A percentile compares a stretch with the other conserved stretches of the same genome.
Conservation (phyloP, 2,797 vertebrate species). For the Nyctibius grandis region DNA sequence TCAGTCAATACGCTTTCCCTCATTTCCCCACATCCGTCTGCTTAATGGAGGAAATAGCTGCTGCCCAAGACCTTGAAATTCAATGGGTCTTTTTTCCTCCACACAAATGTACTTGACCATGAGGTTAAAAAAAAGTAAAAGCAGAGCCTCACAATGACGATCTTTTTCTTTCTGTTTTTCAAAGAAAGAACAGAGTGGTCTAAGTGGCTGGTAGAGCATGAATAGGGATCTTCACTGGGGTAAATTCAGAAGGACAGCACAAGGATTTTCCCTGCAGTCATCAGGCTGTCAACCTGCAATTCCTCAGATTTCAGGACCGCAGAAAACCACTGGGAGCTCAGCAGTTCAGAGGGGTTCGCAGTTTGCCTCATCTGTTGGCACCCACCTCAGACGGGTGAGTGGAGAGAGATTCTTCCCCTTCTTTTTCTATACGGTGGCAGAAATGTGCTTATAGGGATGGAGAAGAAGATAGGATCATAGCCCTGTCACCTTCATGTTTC, state of each 20-base stretch:
- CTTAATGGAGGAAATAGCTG: slow-evolving; percentile 59
- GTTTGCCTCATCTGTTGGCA: neutral
- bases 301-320: neutral
- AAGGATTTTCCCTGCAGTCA: neutral
- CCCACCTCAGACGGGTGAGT: neutral
- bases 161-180: neutral
- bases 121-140: neutral
- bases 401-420: neutral
- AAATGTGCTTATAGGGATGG: neutral
- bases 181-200: neutral
- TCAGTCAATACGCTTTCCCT: slow-evolving; percentile 45
- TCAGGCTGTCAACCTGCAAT: neutral
- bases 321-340: neutral
- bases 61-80: slow-evolving; percentile 41
- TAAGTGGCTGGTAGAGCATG: neutral
- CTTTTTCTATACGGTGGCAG: neutral
- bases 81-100: neutral
- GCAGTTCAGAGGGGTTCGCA: neutral
- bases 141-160: neutral
- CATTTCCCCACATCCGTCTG: neutral
- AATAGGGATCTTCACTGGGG: neutral
- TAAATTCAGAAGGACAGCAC: neutral
- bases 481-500: neutral
- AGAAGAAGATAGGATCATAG: neutral
- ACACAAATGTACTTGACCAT: neutral